Evolutionary conservation across 2,888 invertebrate genomes (phyloP), one percentile per base, ranked within the genome.

Genomic region (Pandemis cinnamomeana): DNA sequence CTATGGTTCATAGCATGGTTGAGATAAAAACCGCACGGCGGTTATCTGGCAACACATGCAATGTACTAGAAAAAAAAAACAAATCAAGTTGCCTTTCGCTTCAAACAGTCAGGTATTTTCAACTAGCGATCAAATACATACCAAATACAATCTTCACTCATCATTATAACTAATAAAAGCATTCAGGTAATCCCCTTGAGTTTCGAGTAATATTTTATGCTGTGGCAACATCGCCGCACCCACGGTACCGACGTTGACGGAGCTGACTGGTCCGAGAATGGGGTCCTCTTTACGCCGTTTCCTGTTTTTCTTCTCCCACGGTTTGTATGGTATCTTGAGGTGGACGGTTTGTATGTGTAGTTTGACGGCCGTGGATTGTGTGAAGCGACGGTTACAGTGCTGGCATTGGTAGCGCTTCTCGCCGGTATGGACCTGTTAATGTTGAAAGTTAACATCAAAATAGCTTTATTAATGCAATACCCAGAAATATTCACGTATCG

Each of bases 301-400:
- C 61, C 93, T 79, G 73, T 93, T 93, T 82, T 92, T 92, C 86
- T 93, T 93, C 79, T 93, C 91, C 93, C 93, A 94, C 0, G 93
- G 93, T 60, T 92, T 92, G 86, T 93, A 94, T 0, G 93, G 93
- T 77, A 94, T 94, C 84, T 94, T 94, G 20, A 94, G 82, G 68
- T 94, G 93, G 0, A 94, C 93, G 0, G 93, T 94, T 72, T 94
- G 93, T 77, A 94, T 93, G 89, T 94, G 94, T 0, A 94, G 87
- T 66, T 94, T 94, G 71, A 94, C 91, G 0, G 94, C 93, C 55
- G 90, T 91, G 82, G 91, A 91, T 76, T 94, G 94, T 0, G 93
- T 91, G 83, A 94, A 94, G 10, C 93, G 91, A 0, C 93, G 89
- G 81, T 84, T 89, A 82, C 94, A 94, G 77, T 93, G 91, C 67